A percentile compares a stretch with the other conserved stretches of the same genome.
Evolutionary conservation across 2,888 invertebrate species (phyloP).

Genomic region (Sicus ferrugineus): DNA sequence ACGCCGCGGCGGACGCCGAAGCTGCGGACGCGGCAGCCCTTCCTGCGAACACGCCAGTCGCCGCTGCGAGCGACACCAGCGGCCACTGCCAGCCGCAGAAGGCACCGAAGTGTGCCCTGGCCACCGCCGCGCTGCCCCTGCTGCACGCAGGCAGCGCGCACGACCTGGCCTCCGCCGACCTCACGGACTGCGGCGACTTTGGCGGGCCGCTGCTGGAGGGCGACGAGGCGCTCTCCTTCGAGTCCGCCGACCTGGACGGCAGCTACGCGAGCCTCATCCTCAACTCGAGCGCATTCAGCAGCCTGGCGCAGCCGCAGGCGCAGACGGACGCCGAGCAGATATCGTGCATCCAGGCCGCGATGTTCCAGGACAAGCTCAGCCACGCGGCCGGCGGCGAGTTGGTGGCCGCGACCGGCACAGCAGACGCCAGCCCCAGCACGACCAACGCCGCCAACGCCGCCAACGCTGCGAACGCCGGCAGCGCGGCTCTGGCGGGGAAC

Average conservation of each 20-base stretch:
- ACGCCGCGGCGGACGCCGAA: slow-evolving; percentile 37
- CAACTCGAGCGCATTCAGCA: slow-evolving; percentile 64
- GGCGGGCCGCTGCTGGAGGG: slow-evolving; percentile 70
- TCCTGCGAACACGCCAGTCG: slow-evolving; percentile 12
- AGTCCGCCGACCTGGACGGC: slow-evolving; percentile 68
- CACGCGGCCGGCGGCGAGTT: slow-evolving; percentile 38
- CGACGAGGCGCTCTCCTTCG: slow-evolving; percentile 74
- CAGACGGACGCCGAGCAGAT: slow-evolving; percentile 54
- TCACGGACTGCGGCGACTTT: slow-evolving; percentile 79
- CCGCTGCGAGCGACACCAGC: slow-evolving; percentile 26
- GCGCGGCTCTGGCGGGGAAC: slow-evolving; percentile 46
- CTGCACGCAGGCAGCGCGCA: slow-evolving; percentile 66
- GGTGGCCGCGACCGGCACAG: slow-evolving; percentile 34
- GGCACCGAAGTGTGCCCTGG: slow-evolving; percentile 42
- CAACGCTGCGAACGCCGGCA: slow-evolving; percentile 9
- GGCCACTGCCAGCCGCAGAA: slow-evolving; percentile 42
- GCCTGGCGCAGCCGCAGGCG: slow-evolving; percentile 40
- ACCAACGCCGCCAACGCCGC: neutral
- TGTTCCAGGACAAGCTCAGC: slow-evolving; percentile 61
- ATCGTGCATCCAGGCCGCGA: slow-evolving; percentile 58
- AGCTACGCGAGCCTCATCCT: slow-evolving; percentile 76
- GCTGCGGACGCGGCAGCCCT: slow-evolving; percentile 34
- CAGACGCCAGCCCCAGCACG: neutral
- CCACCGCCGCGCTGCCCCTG: slow-evolving; percentile 59
- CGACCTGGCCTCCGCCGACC: slow-evolving; percentile 62